These are phyloP conservation scores for Sorex fumeus DNA, from an alignment of 2,113 vertebrate species.

Conservation along the genomic window DNA sequence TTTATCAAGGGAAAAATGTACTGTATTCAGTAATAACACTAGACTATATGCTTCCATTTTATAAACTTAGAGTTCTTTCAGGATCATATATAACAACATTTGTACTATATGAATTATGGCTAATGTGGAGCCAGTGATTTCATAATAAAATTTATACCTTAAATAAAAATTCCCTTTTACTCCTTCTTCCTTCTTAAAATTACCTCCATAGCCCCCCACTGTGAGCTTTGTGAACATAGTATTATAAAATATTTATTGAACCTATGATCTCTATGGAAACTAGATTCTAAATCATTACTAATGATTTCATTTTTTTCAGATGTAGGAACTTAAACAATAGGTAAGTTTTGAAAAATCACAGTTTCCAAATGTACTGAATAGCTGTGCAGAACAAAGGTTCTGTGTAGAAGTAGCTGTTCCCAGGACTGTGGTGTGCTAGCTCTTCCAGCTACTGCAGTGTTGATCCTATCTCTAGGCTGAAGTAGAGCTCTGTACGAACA, in stretches of 20 bases:
- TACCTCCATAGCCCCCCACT: not conserved
- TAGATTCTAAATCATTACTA: not conserved
- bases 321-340: not conserved
- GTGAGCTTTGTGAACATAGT: not conserved
- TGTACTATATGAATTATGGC: not conserved
- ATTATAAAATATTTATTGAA: not conserved
- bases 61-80: not conserved
- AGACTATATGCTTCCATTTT: not conserved
- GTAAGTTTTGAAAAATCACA: not conserved
- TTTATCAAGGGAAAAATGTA: not conserved
- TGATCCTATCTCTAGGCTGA: too few relatives aligned
- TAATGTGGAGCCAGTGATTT: not conserved
- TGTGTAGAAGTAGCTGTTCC: not conserved
- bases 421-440: not conserved
- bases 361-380: not conserved
- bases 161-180: conserved; percentile 19
- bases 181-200: not conserved
- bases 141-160: not conserved
- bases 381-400: not conserved
- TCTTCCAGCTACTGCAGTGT: not conserved
- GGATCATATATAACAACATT: not conserved
- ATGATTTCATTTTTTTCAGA: not conserved
- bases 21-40: not conserved
- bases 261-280: not conserved
- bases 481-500: too few relatives aligned